Percentiles rank a stretch among this genome's conserved stretches.
Conservation (phyloP, 2,888 invertebrate genomes). For the Malthinus seriepunctatus region DNA sequence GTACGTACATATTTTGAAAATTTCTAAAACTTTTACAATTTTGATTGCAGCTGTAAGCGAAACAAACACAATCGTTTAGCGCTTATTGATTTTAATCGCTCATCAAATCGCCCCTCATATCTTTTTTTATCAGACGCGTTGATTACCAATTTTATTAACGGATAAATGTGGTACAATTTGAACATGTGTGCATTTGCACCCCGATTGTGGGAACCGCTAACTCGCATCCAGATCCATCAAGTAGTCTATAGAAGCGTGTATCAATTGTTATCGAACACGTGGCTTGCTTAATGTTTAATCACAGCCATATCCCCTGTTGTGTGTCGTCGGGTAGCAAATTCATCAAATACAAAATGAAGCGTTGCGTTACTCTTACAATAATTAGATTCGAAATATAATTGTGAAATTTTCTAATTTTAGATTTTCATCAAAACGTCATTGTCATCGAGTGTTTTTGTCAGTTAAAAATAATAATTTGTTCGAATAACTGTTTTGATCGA, state of each 20-base stretch:
- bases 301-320: slow-evolving; percentile 19
- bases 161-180: slow-evolving; percentile 12
- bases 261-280: slow-evolving; percentile 33
- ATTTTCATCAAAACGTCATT: background rate
- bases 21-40: no score
- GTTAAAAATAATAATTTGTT: no score
- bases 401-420: background rate
- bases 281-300: slow-evolving; percentile 32
- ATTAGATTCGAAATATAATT: background rate
- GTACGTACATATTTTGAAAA: no score
- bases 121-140: slow-evolving; percentile 3
- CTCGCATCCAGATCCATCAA: slow-evolving; percentile 26
- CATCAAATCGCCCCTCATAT: background rate
- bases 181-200: slow-evolving; percentile 25
- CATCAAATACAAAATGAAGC: slow-evolving; percentile 20
- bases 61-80: no score
- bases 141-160: slow-evolving; percentile 19
- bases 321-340: slow-evolving; percentile 3
- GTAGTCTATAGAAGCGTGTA: slow-evolving; percentile 29
- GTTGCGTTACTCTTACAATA: slow-evolving; percentile 6
- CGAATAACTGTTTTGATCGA: no score
- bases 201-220: slow-evolving; percentile 25
- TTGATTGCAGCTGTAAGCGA: no score
- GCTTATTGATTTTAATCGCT: no score
- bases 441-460: slow-evolving; percentile 2